A percentile compares a stretch with the other conserved stretches of the same genome.
Conservation (phyloP, 2,888 invertebrate genomes). For the Galerucella calmariensis region DNA sequence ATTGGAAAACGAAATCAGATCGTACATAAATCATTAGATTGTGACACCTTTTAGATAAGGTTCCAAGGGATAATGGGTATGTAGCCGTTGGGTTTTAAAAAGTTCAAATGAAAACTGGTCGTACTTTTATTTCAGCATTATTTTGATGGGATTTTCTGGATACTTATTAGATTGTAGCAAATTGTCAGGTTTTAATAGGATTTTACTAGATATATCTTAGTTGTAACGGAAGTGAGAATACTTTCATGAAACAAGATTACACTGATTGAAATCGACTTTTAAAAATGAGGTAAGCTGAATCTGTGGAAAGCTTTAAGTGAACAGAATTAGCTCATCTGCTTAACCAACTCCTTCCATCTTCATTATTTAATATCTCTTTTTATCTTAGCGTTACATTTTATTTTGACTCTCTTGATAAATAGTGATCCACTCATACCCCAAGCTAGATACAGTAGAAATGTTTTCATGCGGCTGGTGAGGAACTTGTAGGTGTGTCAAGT, state of each 20-base stretch:
- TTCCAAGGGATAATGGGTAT: constrained; percentile 4
- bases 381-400: no score
- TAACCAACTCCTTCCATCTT: no score
- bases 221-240: background rate
- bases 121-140: background rate
- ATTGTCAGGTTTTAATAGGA: background rate
- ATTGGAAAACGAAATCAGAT: constrained; percentile 41
- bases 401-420: no score
- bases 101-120: constrained; percentile 7
- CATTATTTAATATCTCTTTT: no score
- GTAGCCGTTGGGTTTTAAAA: constrained; percentile 6
- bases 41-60: constrained; percentile 27
- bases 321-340: no score
- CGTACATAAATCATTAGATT: constrained; percentile 35
- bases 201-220: background rate
- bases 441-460: no score
- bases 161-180: background rate
- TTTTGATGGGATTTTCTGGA: background rate
- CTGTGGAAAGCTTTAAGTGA: no score
- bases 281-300: no score
- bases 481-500: no score
- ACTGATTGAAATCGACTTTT: background rate
- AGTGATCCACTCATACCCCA: no score
- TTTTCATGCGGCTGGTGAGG: no score
- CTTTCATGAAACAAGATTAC: background rate